Base-by-base conservation (phyloP, 2,113 vertebrate genomes). In the Callipepla squamata region DNA sequence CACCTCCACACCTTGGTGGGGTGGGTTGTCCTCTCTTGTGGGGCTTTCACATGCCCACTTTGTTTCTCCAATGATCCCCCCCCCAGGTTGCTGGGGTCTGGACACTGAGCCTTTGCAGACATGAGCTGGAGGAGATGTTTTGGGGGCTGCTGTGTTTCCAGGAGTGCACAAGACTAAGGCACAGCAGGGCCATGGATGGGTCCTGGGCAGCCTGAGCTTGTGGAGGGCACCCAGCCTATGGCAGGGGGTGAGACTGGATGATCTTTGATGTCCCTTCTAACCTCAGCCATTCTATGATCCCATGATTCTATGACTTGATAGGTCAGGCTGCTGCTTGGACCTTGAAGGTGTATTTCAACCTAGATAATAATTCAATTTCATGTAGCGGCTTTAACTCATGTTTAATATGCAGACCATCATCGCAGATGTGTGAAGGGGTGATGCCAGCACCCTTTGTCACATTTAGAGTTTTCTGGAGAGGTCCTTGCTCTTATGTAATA, bases 1-100 rank as follows among this genome's bases (percentile, higher is more conserved):
- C 45, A 26, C 20, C 53, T 40, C 30, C 55, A 57, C 17, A n/a
- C 32, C 55, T 58, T 2, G 13, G 30, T 22, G 38, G 40, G 34
- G 11, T 51, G 61, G 23, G 3, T 68, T n/a, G 34, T 32, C 51
- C 0, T 0, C 21, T 42, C 32, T 76, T 58, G 19, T 3, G 2
- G 25, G 36, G 21, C 32, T 53, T 48, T n/a, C 3, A 1, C 32
- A 8, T 6, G 22, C 59, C 34, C 42, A 3, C 21, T 26, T 75
- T 14, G 11, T 23, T 32, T 59, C 44, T 38, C 51, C 2, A 0
- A 6, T 7, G 16, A n/a, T 40, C 22, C 26, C 11, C 7, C 40
- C 32, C 23, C 47, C 18, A 9, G 18, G 34, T 61, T 61, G 23
- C 55, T 47, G 57, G 17, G 17, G 2, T 36, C 55, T 16, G 57